Percentiles rank a stretch among this genome's conserved stretches.
Conservation (phyloP, 2,797 vertebrate species). For the Chelon auratus region DNA sequence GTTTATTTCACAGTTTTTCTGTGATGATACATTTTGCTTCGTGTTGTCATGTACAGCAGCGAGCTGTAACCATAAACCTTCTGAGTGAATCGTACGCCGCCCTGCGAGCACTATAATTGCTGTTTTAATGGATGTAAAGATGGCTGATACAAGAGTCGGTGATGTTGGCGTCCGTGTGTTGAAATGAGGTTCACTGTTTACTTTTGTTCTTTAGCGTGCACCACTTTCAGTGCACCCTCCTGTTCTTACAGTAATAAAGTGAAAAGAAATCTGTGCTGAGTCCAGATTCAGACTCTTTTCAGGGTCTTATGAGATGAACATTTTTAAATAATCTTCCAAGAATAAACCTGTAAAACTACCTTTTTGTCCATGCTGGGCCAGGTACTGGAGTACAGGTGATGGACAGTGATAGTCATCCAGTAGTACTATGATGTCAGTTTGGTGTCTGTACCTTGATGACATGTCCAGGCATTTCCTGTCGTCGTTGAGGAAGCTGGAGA, state of each 20-base stretch:
- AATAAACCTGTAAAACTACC: not conserved
- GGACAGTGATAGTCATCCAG: too few relatives aligned
- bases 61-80: constrained; percentile 13
- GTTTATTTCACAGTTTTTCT: constrained; percentile 36
- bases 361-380: too few relatives aligned
- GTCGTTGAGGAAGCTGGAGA: too few relatives aligned
- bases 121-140: constrained; percentile 36
- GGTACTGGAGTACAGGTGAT: too few relatives aligned
- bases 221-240: constrained; percentile 12
- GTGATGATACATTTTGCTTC: constrained; percentile 17
- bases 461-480: too few relatives aligned
- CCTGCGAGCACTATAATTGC: constrained; percentile 2
- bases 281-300: not conserved
- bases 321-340: not conserved
- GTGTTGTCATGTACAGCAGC: constrained; percentile 28
- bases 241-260: constrained; percentile 63
- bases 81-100: constrained; percentile 11
- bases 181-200: constrained; percentile 26
- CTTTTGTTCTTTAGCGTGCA: constrained; percentile 17
- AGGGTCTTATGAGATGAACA: not conserved
- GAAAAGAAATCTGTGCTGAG: constrained; percentile 13
- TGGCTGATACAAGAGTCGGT: not conserved
- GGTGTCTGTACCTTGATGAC: too few relatives aligned
- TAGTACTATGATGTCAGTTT: too few relatives aligned
- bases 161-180: constrained; percentile 5